Percentiles rank a stretch among this genome's conserved stretches.
Conservation (phyloP, 2,113 vertebrate species). For the Oenanthe oenanthe region DNA sequence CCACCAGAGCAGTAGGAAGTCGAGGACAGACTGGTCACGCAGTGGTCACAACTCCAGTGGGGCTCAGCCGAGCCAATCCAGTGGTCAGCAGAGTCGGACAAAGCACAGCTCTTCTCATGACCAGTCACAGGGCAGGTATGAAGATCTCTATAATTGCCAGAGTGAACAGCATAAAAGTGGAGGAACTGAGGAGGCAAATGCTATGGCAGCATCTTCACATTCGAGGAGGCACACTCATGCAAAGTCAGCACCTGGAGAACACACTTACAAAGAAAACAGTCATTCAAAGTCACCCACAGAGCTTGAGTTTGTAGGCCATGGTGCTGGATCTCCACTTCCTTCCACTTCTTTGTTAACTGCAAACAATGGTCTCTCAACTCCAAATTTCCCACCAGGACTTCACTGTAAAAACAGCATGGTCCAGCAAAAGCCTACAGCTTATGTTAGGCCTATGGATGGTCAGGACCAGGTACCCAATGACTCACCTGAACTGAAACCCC, state of each 20-base stretch:
- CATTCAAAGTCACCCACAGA: constrained; percentile 83
- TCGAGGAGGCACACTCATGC: constrained; percentile 78
- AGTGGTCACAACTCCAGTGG: constrained; percentile 74
- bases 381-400: constrained; percentile 87
- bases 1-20: constrained; percentile 85
- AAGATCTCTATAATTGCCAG: constrained; percentile 86
- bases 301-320: constrained; percentile 79
- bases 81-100: constrained; percentile 76
- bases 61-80: constrained; percentile 70
- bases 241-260: constrained; percentile 75
- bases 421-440: constrained; percentile 93
- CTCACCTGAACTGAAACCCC: constrained; percentile 89
- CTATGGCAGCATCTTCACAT: constrained; percentile 75
- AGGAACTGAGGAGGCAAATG: constrained; percentile 78
- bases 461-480: constrained; percentile 91
- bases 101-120: constrained; percentile 82
- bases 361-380: constrained; percentile 80
- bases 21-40: constrained; percentile 86
- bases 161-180: constrained; percentile 84
- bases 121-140: constrained; percentile 79
- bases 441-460: constrained; percentile 94
- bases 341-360: constrained; percentile 88
- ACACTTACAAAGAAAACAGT: constrained; percentile 81
- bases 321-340: constrained; percentile 84
- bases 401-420: constrained; percentile 86